Evolutionary conservation across 2,888 invertebrate genomes (phyloP), one percentile per base, ranked within the genome.

Genomic region (Caenorhabditis doughertyi): DNA sequence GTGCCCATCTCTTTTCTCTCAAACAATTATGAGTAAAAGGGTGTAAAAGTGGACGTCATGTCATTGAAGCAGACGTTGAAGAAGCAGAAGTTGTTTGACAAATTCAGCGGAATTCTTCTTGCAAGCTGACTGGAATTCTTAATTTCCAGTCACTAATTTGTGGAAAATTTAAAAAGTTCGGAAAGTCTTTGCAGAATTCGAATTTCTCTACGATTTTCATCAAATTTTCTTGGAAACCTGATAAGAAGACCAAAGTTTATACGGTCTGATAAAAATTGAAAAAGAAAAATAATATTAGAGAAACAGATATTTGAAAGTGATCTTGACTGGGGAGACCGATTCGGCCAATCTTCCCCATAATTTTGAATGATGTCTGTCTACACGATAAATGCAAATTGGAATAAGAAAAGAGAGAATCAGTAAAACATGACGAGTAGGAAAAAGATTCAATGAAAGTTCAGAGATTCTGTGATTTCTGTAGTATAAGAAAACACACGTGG

Each of bases 1-100:
- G 44, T 47, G 49, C 71, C 71, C 71, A 71, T 71, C 70, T 71
- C 51, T 55, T 18, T 55, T 25, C 25, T 55, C 55, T 9, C 55
- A 23, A 64, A 73, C 73, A 65, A 76, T 76, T 76, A 76, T 76
- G 76, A 76, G 76, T 76, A 60, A 76, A 67, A 27, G 55, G 74
- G 74, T 67, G 67, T 58, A 73, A 64, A 51, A 64, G 72, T 47
- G 60, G 60, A 60, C 62, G 72, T 47, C 64, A 18, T 47, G n/a
- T 47, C 27, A 27, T 4, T 21, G 21, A 21, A 18, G 21, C 18
- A 49, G 49, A 23, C 44, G 55, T 35, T 25, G 58, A 23, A 27
- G 58, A 49, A 67, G 67, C 3, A 58, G 58, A 29, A 18, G 44
- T 47, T 65, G 55, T 65, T 73, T 32, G 64, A 65, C 73, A 47